Percentiles rank a stretch among this genome's conserved stretches.
These are phyloP conservation scores for Tachysurus vachellii DNA, from an alignment of 2,113 vertebrate species.

Conservation along the genomic window DNA sequence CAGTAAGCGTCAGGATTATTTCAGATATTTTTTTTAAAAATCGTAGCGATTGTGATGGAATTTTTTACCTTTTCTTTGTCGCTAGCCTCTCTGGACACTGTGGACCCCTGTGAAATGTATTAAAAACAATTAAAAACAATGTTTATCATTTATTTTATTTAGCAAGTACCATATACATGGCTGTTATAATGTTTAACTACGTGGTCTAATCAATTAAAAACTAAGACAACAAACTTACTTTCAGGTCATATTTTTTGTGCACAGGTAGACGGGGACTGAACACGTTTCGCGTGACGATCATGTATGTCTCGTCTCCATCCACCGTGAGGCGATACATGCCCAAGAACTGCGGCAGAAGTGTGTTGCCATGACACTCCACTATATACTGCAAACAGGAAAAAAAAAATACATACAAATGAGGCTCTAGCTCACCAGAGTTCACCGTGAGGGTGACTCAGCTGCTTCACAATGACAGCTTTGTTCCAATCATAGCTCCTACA, in stretches of 20 bases:
- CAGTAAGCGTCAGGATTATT: neutral
- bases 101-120: slow-evolving; percentile 75
- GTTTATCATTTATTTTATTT: neutral
- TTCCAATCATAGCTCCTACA: neutral
- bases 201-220: neutral
- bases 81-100: slow-evolving; percentile 85
- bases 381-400: slow-evolving; percentile 79
- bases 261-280: slow-evolving; percentile 93
- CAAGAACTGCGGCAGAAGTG: slow-evolving; percentile 94
- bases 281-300: slow-evolving; percentile 95
- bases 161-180: neutral
- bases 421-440: slow-evolving; percentile 9
- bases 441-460: slow-evolving; percentile 30
- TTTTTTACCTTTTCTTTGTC: slow-evolving; percentile 84
- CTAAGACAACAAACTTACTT: slow-evolving; percentile 70
- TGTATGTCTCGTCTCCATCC: slow-evolving; percentile 95
- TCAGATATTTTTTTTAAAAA: neutral
- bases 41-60: neutral
- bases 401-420: slow-evolving; percentile 6
- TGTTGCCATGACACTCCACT: slow-evolving; percentile 96
- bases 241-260: slow-evolving; percentile 95
- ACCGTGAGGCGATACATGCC: slow-evolving; percentile 97
- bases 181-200: neutral
- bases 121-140: neutral
- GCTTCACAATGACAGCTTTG: slow-evolving; percentile 31